A percentile compares a stretch with the other conserved stretches of the same genome.
Conservation (phyloP, 2,797 vertebrate species). For the Avahi laniger region DNA sequence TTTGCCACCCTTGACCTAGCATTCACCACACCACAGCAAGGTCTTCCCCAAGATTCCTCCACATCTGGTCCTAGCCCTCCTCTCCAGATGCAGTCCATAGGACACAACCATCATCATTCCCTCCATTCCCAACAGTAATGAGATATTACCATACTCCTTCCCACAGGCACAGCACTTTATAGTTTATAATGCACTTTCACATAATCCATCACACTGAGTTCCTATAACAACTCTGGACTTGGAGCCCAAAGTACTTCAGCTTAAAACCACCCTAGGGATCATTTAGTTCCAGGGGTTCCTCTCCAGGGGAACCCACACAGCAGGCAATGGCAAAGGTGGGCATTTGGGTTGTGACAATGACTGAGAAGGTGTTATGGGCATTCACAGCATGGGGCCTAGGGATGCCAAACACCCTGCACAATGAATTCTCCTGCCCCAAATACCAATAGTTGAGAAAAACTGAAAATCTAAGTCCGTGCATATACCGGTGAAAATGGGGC, state of each 20-base stretch:
- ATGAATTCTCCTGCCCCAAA: neutral
- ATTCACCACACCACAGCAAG: neutral
- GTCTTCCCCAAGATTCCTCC: neutral
- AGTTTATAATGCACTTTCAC: neutral
- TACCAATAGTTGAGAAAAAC: neutral
- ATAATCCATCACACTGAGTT: neutral
- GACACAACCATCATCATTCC: neutral
- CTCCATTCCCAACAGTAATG: neutral
- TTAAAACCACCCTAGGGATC: neutral
- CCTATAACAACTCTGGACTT: constrained; percentile 33
- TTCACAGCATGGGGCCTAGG: neutral
- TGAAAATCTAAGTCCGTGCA: neutral
- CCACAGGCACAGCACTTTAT: neutral
- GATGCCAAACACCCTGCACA: neutral
- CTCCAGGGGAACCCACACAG: neutral
- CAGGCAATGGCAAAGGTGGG: neutral
- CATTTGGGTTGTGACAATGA: neutral
- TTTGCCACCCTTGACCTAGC: neutral
- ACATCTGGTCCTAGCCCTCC: neutral
- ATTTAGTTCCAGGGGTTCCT: neutral
- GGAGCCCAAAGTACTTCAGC: neutral
- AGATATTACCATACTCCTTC: neutral
- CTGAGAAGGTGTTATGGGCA: neutral
- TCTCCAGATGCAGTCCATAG: neutral
- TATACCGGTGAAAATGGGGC: neutral